Base-by-base conservation (phyloP, 1,140 invertebrate species). In the Drosophila albomicans region DNA sequence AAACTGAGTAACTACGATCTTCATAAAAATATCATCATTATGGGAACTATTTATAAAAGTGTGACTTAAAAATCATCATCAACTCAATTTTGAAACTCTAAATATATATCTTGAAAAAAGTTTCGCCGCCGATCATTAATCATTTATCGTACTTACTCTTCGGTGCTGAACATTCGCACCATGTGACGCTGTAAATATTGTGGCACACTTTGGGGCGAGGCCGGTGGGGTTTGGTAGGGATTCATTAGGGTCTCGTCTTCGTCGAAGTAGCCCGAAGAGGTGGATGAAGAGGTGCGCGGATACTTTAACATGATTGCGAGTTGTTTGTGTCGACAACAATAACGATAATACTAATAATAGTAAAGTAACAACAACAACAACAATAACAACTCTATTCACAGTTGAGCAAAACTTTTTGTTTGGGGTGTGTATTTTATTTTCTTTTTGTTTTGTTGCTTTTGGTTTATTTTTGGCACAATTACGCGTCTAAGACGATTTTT, bases 101-200 rank as follows among this genome's bases (percentile, higher is more conserved):
- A 25, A 25, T 25, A 38, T 38, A 10, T 51, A 25, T 16, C 13
- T 15, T 15, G 13, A 46, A 11, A 11, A 46, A 46, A 25, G 7
- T 11, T 8, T 43, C n/a, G 41, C 41, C 5, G 41, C 3, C 0
- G 20, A 25, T 25, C 20, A 25, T 25, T 25, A 25, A 43, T 43
- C 41, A 43, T 64, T 7, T 38, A 46, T 11, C 8, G 49, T 45
- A 92, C 91, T 92, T 79, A 92, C 91, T 92, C 91, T 91, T 92
- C 91, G 8, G 86, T 80, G 72, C 91, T 92, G 49, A 92, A 92
- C 91, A 92, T 92, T 70, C 91, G 86, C 58, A 91, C 90, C 71
- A 92, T 92, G 75, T 92, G 90, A 32, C 87, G 78, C 35, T 92
- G 81, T 62, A 92, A 74, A 75, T 89, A 89, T 28, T 92, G 90